Base-by-base conservation (phyloP, 1,140 invertebrate species). In the Drosophila funebris region DNA sequence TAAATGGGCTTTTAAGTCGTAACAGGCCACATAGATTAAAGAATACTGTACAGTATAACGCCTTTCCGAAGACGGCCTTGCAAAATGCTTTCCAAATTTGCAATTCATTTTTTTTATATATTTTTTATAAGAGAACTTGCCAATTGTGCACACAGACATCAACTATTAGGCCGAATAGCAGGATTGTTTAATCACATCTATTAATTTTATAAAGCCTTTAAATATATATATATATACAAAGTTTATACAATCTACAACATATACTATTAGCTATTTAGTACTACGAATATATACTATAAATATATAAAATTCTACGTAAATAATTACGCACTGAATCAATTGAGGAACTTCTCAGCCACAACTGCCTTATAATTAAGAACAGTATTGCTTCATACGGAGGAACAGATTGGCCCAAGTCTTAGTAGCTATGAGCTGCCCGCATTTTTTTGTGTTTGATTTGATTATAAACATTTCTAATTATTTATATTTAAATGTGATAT, bases 401-500 rank as follows among this genome's bases (percentile, higher is more conserved):
- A 76, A 66, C 58, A 52, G 54, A 64, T 72, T 50, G 61, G 61
- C 58, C 53, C 67, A 18, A 56, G 46, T 60, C 39, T 16, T 27
- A 43, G 31, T 37, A 78, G 76, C 76, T 79, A 53, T 53, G 50
- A 80, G 69, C 60, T 64, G 27, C 41, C 43, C 20, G 50, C 27
- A 54, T 54, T 48, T 63, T 54, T 48, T 63, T 64, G 13, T 63
- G 29, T 68, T 54, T 44, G 29, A 52, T 41, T 68, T 57, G 54
- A 68, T 36, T 57, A 52, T 61, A 43, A 70, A 37, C 48, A 33
- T 46, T 72, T 85, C 58, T 68, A 64, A 78, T 76, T 82, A 82
- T 78, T 87, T 88, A 88, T 88, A 88, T 78, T 68, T 48, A 83
- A 78, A 83, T 87, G 82, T 87, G 82, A 87, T 87, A 87, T 87